Evolutionary conservation across 2,797 vertebrate species (phyloP).

Genomic region (Lithobates pipiens): DNA sequence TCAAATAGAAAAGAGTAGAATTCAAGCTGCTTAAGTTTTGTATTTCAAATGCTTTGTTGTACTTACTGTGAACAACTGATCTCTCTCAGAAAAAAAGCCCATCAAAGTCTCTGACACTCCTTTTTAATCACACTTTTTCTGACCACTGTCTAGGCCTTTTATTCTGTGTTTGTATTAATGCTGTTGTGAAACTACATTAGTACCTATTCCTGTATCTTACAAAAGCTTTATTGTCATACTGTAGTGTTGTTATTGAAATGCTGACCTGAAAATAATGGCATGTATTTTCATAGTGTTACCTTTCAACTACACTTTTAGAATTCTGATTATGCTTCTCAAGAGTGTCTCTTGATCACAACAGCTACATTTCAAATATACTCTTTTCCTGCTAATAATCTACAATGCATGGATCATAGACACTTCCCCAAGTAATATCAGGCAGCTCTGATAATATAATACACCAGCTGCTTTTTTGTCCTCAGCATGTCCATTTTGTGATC

Average conservation of each 20-base stretch:
- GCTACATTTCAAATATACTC: slow-evolving; percentile 53
- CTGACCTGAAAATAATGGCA: slow-evolving; percentile 14
- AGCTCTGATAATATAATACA: slow-evolving; percentile 43
- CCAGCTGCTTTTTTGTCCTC: slow-evolving; percentile 55
- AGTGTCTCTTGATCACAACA: slow-evolving; percentile 53
- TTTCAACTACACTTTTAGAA: no score
- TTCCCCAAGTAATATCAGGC: slow-evolving; percentile 43
- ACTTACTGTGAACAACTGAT: background rate
- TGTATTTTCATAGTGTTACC: slow-evolving; percentile 24
- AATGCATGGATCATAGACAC: slow-evolving; percentile 46
- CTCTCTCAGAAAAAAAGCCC: background rate
- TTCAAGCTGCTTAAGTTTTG: no score
- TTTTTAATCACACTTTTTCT: slow-evolving; percentile 13
- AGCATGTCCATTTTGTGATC: slow-evolving; percentile 46
- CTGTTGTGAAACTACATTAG: background rate
- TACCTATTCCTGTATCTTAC: background rate
- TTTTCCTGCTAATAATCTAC: slow-evolving; percentile 51
- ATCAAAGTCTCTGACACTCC: background rate
- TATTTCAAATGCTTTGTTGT: no score
- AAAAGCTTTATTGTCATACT: slow-evolving; percentile 15
- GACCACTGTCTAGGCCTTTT: slow-evolving; percentile 1
- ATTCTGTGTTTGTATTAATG: background rate
- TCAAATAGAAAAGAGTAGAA: no score
- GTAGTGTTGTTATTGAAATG: slow-evolving; percentile 15
- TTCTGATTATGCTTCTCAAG: slow-evolving; percentile 42